These are phyloP conservation scores for Ostrea denselamellosa DNA, from an alignment of 1,140 invertebrate species.

Conservation along the genomic window DNA sequence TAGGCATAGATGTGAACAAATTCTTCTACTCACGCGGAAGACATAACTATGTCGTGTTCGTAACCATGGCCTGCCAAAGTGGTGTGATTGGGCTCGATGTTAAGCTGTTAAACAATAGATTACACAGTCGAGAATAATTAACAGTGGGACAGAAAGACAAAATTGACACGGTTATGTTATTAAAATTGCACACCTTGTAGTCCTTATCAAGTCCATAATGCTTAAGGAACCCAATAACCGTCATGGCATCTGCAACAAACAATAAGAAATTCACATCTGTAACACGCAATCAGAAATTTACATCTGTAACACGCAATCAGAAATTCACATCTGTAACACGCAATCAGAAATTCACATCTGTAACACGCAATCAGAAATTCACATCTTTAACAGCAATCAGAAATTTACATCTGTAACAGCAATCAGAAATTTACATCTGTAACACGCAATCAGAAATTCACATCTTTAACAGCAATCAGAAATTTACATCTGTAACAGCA, in stretches of 20 bases:
- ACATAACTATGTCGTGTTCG: conserved; percentile 80
- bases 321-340: conserved; percentile 79
- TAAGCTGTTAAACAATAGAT: conserved; percentile 72
- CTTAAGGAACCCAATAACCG: conserved; percentile 84
- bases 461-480: no score
- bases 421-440: conserved; percentile 78
- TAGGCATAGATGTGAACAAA: background rate
- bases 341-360: conserved; percentile 78
- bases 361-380: conserved; percentile 64
- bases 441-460: conserved; percentile 64
- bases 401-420: conserved; percentile 80
- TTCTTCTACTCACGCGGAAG: conserved; percentile 79
- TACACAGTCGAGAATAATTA: background rate
- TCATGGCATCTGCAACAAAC: conserved; percentile 81
- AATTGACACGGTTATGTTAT: background rate
- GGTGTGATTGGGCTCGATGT: conserved; percentile 83
- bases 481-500: conserved; percentile 80
- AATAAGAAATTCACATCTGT: conserved; percentile 76
- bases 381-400: no score
- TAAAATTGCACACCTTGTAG: conserved; percentile 80
- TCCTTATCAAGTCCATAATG: conserved; percentile 83
- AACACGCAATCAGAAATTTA: conserved; percentile 64
- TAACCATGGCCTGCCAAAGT: conserved; percentile 80
- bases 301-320: conserved; percentile 78
- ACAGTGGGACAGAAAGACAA: background rate